These are phyloP conservation scores for Mus pahari DNA, from an alignment of 2,113 vertebrate genomes.

Conservation along the genomic window DNA sequence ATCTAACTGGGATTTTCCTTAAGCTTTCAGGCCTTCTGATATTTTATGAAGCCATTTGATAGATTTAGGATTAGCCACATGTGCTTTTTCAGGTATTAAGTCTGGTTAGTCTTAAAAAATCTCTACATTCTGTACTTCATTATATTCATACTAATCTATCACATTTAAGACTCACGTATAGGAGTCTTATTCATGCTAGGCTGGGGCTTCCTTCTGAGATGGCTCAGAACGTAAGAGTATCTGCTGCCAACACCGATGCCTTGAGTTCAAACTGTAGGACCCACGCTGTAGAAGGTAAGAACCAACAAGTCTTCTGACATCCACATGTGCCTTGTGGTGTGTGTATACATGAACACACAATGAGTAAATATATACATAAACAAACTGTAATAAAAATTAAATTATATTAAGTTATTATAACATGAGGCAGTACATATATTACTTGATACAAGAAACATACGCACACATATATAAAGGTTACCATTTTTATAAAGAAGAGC, in stretches of 20 bases:
- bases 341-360: background rate
- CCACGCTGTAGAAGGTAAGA: background rate
- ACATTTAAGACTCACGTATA: background rate
- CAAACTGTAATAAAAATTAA: background rate
- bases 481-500: background rate
- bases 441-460: background rate
- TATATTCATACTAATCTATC: background rate
- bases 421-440: background rate
- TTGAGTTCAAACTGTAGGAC: background rate
- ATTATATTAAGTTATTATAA: background rate
- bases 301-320: background rate
- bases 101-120: background rate
- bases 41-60: slow-evolving; percentile 23
- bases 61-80: slow-evolving; percentile 32
- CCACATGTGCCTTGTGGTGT: background rate
- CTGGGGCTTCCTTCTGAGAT: background rate
- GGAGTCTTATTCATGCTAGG: background rate
- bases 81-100: background rate
- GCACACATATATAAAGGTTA: background rate
- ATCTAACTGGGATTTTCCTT: background rate
- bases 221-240: background rate
- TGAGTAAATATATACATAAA: background rate
- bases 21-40: slow-evolving; percentile 31
- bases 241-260: background rate
- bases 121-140: slow-evolving; percentile 19